Evolutionary conservation across 1,140 invertebrate species (phyloP), one percentile per base, ranked within the genome.

Genomic region (Solenopsis invicta): DNA sequence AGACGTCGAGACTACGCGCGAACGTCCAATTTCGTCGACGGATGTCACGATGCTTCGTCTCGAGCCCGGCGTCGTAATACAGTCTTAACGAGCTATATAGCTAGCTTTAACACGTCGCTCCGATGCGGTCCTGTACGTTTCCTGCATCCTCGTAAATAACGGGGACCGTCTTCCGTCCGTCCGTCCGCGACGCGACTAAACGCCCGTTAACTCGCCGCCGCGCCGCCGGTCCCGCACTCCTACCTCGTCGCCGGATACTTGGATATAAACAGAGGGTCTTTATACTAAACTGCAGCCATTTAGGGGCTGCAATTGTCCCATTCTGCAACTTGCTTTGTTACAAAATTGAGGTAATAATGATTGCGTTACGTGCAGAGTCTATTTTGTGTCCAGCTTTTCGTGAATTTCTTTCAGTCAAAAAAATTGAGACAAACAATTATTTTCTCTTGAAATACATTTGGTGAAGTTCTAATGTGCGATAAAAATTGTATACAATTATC

Each of bases 201-300:
- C 84, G 61, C 21, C 62, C 59, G 72, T 77, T 76, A 64, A 76
- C 34, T 66, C 45, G 48, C n/a, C n/a, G n/a, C n/a, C n/a, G n/a
- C n/a, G n/a, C n/a, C n/a, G n/a, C 6, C 50, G n/a, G 9, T 84
- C 24, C 13, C 59, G 18, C 37, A 61, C 34, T 77, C 50, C 21
- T 24, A 24, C 62, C 54, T 67, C n/a, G 29, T 24, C 13, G 29
- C 34, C 48, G 62, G 37, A 77, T 62, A 37, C 34, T 77, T 61
- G 45, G 76, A 50, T 66, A 66, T 21, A 74, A 18, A 69, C 62
- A 69, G 21, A 52, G 13, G 34, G 45, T 66, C 76, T 66, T 80
- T 80, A 54, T 54, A 80, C 34, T 80, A 80, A 80, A 80, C n/a
- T 80, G 34, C 48, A 54, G 48, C 64, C 48, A 80, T 54, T 80